Evolutionary conservation across 2,113 vertebrate genomes (phyloP), one percentile per base, ranked within the genome.

Genomic region (Casuarius casuarius): DNA sequence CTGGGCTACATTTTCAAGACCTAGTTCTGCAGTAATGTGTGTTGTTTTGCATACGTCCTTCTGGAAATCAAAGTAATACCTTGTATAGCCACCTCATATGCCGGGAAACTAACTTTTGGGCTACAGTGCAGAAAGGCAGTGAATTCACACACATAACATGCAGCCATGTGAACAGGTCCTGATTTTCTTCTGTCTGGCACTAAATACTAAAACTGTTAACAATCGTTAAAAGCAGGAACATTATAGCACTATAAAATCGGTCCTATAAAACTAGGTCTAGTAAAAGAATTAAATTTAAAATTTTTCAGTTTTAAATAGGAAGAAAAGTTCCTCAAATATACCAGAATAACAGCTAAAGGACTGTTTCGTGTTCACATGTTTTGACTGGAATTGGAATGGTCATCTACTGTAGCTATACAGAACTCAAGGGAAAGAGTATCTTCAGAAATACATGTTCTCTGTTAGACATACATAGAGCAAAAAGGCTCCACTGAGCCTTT

Each of bases 111-210:
- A n/a, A 51, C 15, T 5, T 19, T 31, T 17, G 15, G 44, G 44
- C 6, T 15, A 35, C n/a, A 9, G 10, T 4, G 5, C 2, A 10
- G 38, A 31, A 44, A 56, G 18, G 42, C 23, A 7, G 33, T 5
- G 7, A 61, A 10, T 0, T 44, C 56, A 16, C 33, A 5, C 33
- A 6, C 31, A 28, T 42, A 25, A 38, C 17, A 7, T 4, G 26
- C 29, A 12, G 35, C 25, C 8, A 5, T 1, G 8, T 12, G 2
- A 33, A n/a, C 5, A 20, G 3, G 7, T 21, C 16, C 7, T 8
- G 1, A 31, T 17, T 18, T 59, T 16, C 33, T 38, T 26, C 40
- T 10, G 21, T 8, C 49, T 19, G 0, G 18, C 51, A 38, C 31
- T 26, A 23, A 58, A 31, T 31, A 31, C 29, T 31, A 59, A 33